Base-by-base conservation (phyloP, 1,140 invertebrate species). In the Diabrotica virgifera region DNA sequence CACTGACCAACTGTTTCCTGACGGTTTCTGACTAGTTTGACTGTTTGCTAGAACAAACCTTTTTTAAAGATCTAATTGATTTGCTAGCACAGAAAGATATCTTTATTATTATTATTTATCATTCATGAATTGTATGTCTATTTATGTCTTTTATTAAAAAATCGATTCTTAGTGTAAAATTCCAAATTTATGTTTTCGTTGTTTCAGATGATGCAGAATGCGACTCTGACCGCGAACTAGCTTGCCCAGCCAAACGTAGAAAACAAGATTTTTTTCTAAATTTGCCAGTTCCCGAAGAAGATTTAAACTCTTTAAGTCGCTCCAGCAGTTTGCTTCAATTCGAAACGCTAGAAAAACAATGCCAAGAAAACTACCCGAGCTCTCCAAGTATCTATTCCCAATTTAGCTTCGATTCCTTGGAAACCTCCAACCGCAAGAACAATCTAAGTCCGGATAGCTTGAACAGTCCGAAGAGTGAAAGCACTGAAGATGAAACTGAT, bases 251-350 rank as follows among this genome's bases (percentile, higher is more conserved):
- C 52, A 92, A 92, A 76, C 82, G 90, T n/a, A 82, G 90, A 24
- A 84, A 89, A 35, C 86, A 85, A 64, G 84, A 86, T 50, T 63
- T 51, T 72, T 66, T 73, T 63, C 66, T 79, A 73, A 56, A 46
- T 69, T 38, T 82, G 77, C 36, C 78, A 78, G n/a, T 10, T n/a
- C 64, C 74, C 79, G 78, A 81, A 53, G 75, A 85, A 75, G 73
- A 77, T 8, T 80, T 81, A 56, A 83, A 84, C n/a, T 77, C 86
- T 72, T 76, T 87, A 5, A 86, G 85, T 61, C 84, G 90, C 54
- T 90, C 90, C 35, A 90, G 88, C 51, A 91, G 89, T 60, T 80
- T 93, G 36, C 81, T 92, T 35, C 90, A 92, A 76, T 93, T 93
- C 76, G 91, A 93, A 77, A 90, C 86, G 0, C 79, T 93, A 57